Percentiles rank a stretch among this genome's conserved stretches.
phyloP scores from a whole-genome alignment of 2,888 invertebrate species.

The Leucoptera coffeella region DNA sequence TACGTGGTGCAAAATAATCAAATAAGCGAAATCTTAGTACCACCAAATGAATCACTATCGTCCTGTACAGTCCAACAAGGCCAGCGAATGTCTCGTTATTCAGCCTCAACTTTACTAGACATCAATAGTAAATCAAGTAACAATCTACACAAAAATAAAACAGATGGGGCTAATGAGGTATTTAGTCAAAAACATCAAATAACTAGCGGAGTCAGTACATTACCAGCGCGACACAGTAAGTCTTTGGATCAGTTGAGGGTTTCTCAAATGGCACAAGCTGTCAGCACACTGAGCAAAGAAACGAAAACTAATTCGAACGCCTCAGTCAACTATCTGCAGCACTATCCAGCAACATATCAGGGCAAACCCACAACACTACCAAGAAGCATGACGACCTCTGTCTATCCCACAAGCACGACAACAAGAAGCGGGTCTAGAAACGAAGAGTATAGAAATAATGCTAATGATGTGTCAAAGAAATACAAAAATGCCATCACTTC shows the following conservation, averaged over 20 bases:
- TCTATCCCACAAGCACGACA: constrained; percentile 38
- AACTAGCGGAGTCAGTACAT: constrained; percentile 41
- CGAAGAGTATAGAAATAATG: constrained; percentile 53
- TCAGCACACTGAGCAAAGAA: constrained; percentile 18
- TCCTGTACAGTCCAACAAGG: constrained; percentile 40
- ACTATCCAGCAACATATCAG: constrained; percentile 30
- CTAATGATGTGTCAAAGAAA: constrained; percentile 58
- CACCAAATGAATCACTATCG: constrained; percentile 31
- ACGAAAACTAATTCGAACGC: constrained; percentile 30
- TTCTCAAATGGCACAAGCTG: constrained; percentile 25
- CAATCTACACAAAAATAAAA: constrained; percentile 23
- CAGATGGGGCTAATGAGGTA: constrained; percentile 20
- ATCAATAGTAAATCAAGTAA: constrained; percentile 23
- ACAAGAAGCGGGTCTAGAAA: constrained; percentile 35
- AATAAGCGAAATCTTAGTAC: constrained; percentile 45
- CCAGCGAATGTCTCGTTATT: constrained; percentile 50
- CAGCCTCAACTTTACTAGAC: constrained; percentile 52
- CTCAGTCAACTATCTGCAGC: constrained; percentile 39
- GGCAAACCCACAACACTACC: constrained; percentile 42
- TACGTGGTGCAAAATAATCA: constrained; percentile 49
- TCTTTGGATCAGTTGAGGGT: constrained; percentile 73
- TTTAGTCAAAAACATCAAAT: constrained; percentile 33
- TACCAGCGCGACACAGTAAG: constrained; percentile 73
- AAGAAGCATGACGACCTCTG: constrained; percentile 39
- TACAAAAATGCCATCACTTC: constrained; percentile 59